Base-by-base conservation (phyloP, 1,140 invertebrate species). In the Homalodisca vitripennis region DNA sequence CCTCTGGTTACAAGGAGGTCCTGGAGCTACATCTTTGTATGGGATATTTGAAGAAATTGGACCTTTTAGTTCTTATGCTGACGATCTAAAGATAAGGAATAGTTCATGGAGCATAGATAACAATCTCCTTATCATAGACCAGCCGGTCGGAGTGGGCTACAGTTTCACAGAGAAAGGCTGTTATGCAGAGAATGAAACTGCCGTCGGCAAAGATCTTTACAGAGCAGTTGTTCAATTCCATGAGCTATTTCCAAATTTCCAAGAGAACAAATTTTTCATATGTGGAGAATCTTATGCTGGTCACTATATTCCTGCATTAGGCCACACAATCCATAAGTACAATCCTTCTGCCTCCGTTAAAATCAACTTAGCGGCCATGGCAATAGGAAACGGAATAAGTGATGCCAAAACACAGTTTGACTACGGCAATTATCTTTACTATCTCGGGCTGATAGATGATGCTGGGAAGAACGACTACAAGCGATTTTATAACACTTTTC, bases 251-350 rank as follows among this genome's bases (percentile, higher is more conserved):
- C 86, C 87, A 2, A 85, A 90, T 73, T 76, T 88, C 12, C 84
- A 83, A 72, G 72, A 77, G 0, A 89, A 87, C 71, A 85, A 87
- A 32, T 92, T 93, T 73, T 93, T 85, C 80, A 85, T 94, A 0
- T 89, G 89, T 0, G 94, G 93, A 0, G 92, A 95, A 80, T 94
- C 92, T 13, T 95, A 95, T 79, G 93, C 85, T 14, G 93, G 92
- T 1, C 90, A 90, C 76, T 94, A 93, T 82, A 87, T 93, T 0
- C 92, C 92, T 17, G 88, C 91, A 0, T 77, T 92, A n/a, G 85
- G 86, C 0, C 85, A 92, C 75, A 87, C 88, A n/a, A 93, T 94
- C 51, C 87, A 93, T 75, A 82, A 84, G 72, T 84, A 87, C 41
- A 90, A 88, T 74, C 81, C 86, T 12, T 77, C 82, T 60, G 73